Evolutionary conservation across 2,888 invertebrate species (phyloP).

Genomic region (Ophioninae sp.): DNA sequence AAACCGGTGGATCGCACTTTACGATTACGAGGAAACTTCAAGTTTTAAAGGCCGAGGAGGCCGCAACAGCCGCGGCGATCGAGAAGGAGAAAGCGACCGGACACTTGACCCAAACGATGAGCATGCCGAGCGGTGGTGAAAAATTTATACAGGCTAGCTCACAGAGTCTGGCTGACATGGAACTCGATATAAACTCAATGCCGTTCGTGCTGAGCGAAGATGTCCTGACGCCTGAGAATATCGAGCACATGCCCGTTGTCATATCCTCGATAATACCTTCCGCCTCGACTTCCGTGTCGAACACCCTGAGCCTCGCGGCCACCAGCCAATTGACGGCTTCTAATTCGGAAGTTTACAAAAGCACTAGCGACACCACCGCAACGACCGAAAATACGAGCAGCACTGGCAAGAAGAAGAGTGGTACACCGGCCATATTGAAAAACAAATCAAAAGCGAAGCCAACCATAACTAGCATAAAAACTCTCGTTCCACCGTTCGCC

Average conservation of each 20-base stretch:
- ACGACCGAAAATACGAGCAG: constrained; percentile 21
- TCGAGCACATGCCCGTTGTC: constrained; percentile 87
- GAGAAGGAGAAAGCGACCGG: constrained; percentile 40
- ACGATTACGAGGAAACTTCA: constrained; percentile 72
- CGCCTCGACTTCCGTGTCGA: constrained; percentile 54
- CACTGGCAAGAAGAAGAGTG: constrained; percentile 75
- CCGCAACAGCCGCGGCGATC: constrained; percentile 63
- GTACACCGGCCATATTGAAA: constrained; percentile 76
- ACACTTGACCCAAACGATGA: constrained; percentile 60
- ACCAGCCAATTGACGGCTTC: constrained; percentile 68
- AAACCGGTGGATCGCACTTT: constrained; percentile 63
- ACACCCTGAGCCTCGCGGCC: constrained; percentile 67
- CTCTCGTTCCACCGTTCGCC: constrained; percentile 75
- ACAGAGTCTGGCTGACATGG: constrained; percentile 76
- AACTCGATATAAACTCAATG: constrained; percentile 89
- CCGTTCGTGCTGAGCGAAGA: constrained; percentile 89
- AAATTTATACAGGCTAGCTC: constrained; percentile 76
- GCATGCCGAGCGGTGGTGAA: constrained; percentile 64
- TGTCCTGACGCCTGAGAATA: constrained; percentile 85
- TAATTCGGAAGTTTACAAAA: constrained; percentile 62
- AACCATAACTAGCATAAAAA: constrained; percentile 78
- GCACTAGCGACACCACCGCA: constrained; percentile 49
- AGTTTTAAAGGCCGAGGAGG: constrained; percentile 73
- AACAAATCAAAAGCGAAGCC: constrained; percentile 77
- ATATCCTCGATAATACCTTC: constrained; percentile 78